Percentiles rank a stretch among this genome's conserved stretches.
Evolutionary conservation across 1,140 invertebrate species (phyloP).

Genomic region (Drosophila sproati): DNA sequence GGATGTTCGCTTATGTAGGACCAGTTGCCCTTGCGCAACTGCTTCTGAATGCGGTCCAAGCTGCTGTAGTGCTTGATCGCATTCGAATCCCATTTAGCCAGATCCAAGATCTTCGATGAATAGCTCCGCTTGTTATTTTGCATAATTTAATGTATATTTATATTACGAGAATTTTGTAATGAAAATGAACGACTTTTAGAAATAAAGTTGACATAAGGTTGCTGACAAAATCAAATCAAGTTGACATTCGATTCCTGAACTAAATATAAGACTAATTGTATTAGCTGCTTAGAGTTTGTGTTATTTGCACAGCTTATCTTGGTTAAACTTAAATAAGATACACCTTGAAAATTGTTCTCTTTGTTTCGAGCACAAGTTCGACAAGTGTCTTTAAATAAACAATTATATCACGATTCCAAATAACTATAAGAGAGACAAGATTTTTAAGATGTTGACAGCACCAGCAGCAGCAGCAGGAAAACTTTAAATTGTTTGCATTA

Average conservation of each 20-base stretch:
- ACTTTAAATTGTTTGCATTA: no score
- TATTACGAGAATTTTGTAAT: constrained; percentile 10
- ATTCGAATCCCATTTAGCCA: constrained; percentile 58
- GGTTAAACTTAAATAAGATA: background rate
- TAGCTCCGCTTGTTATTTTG: background rate
- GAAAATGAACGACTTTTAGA: no score
- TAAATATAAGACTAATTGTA: no score
- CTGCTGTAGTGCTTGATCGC: constrained; percentile 50
- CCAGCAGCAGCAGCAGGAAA: no score
- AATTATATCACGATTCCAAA: background rate
- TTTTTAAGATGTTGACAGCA: background rate
- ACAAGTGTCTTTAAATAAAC: constrained; percentile 9
- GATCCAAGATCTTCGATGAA: constrained; percentile 48
- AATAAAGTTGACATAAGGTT: background rate
- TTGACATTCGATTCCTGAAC: no score
- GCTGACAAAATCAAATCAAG: no score
- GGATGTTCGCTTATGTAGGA: constrained; percentile 59
- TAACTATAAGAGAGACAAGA: constrained; percentile 14
- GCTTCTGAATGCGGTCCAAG: constrained; percentile 55
- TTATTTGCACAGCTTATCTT: background rate
- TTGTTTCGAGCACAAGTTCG: constrained; percentile 10
- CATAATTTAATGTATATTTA: constrained; percentile 5
- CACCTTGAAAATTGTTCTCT: background rate
- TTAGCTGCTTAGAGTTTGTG: background rate
- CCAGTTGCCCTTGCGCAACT: constrained; percentile 60